phyloP scores from a whole-genome alignment of 2,888 invertebrate species.

The Lordiphosa fenestrarum region DNA sequence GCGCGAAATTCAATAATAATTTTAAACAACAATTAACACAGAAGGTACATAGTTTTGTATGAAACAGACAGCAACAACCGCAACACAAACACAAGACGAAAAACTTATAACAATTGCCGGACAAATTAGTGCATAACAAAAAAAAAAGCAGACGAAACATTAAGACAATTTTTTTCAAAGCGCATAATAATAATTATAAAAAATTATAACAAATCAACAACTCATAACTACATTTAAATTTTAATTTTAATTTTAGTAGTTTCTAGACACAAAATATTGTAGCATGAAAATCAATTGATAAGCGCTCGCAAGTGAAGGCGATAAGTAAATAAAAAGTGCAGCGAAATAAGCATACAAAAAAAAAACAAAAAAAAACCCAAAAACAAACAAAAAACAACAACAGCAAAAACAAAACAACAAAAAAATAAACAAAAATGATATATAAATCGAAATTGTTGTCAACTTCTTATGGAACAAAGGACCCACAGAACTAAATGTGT shows the following conservation, averaged over 20 bases:
- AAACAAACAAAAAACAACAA: slow-evolving; percentile 4
- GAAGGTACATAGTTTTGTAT: slow-evolving; percentile 63
- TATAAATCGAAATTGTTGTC: slow-evolving; percentile 8
- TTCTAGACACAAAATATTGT: slow-evolving; percentile 71
- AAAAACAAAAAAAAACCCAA: slow-evolving; percentile 10
- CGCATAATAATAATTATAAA: slow-evolving; percentile 63
- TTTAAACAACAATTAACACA: slow-evolving; percentile 42
- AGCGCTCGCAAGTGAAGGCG: slow-evolving; percentile 47
- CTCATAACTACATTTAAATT: slow-evolving; percentile 71
- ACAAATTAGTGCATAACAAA: slow-evolving; percentile 64
- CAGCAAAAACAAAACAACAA: slow-evolving; percentile 12
- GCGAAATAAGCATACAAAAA: slow-evolving; percentile 64
- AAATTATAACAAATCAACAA: slow-evolving; percentile 38
- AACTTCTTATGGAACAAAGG: neutral
- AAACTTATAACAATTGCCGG: slow-evolving; percentile 40
- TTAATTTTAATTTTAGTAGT: slow-evolving; percentile 69
- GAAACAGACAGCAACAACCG: slow-evolving; percentile 22
- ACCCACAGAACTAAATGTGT: no score
- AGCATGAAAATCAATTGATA: slow-evolving; percentile 73
- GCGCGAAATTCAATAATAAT: slow-evolving; percentile 69
- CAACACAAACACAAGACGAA: neutral
- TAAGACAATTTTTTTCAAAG: slow-evolving; percentile 46
- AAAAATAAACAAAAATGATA: slow-evolving; percentile 13
- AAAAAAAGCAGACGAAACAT: slow-evolving; percentile 4
- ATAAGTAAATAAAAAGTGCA: slow-evolving; percentile 64